phyloP scores from a whole-genome alignment of 2,888 invertebrate species.

The Autographa gamma region DNA sequence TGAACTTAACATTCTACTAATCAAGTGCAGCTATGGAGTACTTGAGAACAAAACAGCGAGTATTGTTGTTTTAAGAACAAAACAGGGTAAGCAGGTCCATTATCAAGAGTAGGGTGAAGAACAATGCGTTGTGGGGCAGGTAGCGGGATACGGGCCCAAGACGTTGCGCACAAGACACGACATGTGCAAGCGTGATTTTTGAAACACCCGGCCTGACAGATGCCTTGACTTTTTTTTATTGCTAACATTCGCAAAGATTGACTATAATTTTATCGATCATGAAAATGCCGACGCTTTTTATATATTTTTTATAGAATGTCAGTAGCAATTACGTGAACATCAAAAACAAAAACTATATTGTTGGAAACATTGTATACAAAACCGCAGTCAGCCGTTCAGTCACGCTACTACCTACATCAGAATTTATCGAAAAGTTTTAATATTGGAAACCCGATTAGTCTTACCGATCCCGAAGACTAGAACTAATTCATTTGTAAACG shows the following conservation, averaged over 20 bases:
- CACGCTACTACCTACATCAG: slow-evolving; percentile 65
- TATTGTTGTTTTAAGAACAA: slow-evolving; percentile 79
- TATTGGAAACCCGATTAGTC: slow-evolving; percentile 39
- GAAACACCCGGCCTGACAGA: slow-evolving; percentile 76
- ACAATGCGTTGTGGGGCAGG: slow-evolving; percentile 80
- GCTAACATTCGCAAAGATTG: slow-evolving; percentile 53
- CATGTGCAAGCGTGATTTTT: slow-evolving; percentile 76
- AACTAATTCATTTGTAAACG: slow-evolving; percentile 48
- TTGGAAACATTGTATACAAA: slow-evolving; percentile 65
- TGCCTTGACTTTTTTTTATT: slow-evolving; percentile 62
- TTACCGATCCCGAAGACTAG: slow-evolving; percentile 38
- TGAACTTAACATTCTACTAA: slow-evolving; percentile 65
- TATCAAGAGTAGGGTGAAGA: slow-evolving; percentile 65
- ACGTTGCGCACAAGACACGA: slow-evolving; percentile 64
- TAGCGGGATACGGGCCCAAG: slow-evolving; percentile 83
- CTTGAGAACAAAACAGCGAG: slow-evolving; percentile 71
- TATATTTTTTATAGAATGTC: slow-evolving; percentile 36
- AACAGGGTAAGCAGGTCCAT: slow-evolving; percentile 79
- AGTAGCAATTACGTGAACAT: slow-evolving; percentile 48
- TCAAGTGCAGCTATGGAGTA: slow-evolving; percentile 72
- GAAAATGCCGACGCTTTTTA: slow-evolving; percentile 47
- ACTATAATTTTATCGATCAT: slow-evolving; percentile 36
- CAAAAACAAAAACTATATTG: slow-evolving; percentile 65
- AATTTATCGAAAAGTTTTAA: slow-evolving; percentile 58
- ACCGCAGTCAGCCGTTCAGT: slow-evolving; percentile 66